These are phyloP conservation scores for Brevimyrus niger DNA, from an alignment of 2,113 vertebrate genomes.

Conservation along the genomic window DNA sequence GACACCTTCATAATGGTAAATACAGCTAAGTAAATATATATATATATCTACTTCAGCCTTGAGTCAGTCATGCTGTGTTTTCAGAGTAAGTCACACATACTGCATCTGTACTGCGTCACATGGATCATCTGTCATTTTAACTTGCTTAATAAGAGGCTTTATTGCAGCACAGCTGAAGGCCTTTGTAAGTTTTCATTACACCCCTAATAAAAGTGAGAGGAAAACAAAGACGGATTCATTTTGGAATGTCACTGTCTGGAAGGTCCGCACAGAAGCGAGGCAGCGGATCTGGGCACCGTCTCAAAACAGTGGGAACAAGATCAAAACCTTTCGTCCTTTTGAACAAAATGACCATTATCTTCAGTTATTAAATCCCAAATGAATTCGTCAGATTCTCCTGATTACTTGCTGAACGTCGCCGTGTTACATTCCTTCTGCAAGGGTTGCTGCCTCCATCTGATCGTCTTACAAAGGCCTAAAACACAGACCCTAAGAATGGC, in stretches of 20 bases:
- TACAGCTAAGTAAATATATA: not conserved
- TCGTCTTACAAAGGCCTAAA: not conserved
- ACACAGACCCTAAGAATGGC: not conserved
- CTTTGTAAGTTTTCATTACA: slow-evolving; percentile 15
- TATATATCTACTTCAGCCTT: not conserved
- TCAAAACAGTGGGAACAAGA: slow-evolving; percentile 23
- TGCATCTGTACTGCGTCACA: not conserved
- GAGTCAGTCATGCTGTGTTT: not conserved
- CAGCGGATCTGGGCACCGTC: slow-evolving; percentile 13
- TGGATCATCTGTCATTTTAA: not conserved
- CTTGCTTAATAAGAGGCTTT: not conserved
- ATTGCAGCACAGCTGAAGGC: not conserved
- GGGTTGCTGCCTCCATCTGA: not conserved
- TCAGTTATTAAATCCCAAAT: slow-evolving; percentile 31
- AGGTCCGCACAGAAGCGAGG: slow-evolving; percentile 17
- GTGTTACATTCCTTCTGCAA: slow-evolving; percentile 14
- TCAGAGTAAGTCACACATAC: not conserved
- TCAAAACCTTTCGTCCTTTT: slow-evolving; percentile 17
- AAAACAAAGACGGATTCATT: slow-evolving; percentile 17
- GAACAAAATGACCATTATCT: not conserved
- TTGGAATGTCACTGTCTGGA: not conserved
- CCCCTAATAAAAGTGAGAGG: not conserved
- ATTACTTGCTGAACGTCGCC: slow-evolving; percentile 24
- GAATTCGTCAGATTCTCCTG: slow-evolving; percentile 14
- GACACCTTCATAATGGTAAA: not conserved